Evolutionary conservation across 2,888 invertebrate genomes (phyloP).

Genomic region (Lasioglossum marginatum): DNA sequence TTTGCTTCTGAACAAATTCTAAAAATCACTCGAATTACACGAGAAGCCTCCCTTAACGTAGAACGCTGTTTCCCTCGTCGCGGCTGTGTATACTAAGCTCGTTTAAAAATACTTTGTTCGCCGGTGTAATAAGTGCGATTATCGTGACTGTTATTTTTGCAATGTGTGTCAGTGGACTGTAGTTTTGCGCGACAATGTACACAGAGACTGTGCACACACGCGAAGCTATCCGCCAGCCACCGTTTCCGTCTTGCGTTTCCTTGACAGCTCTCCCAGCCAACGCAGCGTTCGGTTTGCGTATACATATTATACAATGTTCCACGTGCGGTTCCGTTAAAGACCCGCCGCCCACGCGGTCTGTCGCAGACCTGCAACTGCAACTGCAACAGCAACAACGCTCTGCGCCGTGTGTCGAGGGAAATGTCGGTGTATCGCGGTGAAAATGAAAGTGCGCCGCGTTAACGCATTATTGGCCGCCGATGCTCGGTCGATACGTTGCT

Average conservation of each 20-base stretch:
- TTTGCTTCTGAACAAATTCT: neutral
- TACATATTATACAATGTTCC: constrained; percentile 49
- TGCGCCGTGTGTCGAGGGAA: constrained; percentile 21
- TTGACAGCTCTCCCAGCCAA: constrained; percentile 27
- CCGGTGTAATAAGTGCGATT: neutral
- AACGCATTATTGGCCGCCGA: constrained; percentile 54
- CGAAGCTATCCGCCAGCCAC: constrained; percentile 43
- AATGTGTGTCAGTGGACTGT: neutral
- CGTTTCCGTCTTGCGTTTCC: constrained; percentile 45
- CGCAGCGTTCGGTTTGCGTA: constrained; percentile 26
- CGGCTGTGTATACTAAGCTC: neutral
- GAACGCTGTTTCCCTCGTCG: neutral
- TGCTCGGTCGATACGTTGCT: constrained; percentile 25
- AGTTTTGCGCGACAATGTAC: neutral
- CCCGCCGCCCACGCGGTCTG: constrained; percentile 61
- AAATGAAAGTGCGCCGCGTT: constrained; percentile 66
- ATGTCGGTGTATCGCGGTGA: constrained; percentile 59
- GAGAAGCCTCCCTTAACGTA: neutral
- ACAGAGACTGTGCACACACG: constrained; percentile 41
- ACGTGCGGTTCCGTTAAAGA: constrained; percentile 65
- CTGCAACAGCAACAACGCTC: neutral
- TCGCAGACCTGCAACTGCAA: constrained; percentile 48
- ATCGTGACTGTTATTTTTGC: neutral
- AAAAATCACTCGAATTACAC: neutral
- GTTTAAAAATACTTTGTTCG: neutral